These are phyloP conservation scores for Gymnodraco acuticeps DNA, from an alignment of 2,797 vertebrate genomes.

Conservation along the genomic window DNA sequence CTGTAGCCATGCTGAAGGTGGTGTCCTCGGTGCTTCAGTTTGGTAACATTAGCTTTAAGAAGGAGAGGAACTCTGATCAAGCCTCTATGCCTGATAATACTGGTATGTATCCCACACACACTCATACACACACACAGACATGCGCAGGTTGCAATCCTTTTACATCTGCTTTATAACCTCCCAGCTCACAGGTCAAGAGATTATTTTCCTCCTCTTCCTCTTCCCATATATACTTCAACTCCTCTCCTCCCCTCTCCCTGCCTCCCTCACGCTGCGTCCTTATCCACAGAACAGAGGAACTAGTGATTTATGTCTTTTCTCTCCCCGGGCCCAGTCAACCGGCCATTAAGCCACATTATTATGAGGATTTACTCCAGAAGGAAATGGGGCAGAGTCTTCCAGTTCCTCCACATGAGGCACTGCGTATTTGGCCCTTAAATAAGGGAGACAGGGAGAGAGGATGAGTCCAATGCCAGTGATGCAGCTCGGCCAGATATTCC, in stretches of 20 bases:
- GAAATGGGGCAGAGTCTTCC: constrained; percentile 53
- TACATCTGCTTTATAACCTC: constrained; percentile 43
- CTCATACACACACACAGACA: constrained; percentile 12
- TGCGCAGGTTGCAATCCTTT: neutral
- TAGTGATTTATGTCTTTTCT: constrained; percentile 52
- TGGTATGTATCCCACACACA: constrained; percentile 76
- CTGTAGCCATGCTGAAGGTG: constrained; percentile 95
- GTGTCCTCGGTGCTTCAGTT: constrained; percentile 97
- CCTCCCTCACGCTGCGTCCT: constrained; percentile 24
- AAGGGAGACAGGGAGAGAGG: constrained; percentile 22
- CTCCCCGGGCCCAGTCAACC: constrained; percentile 49
- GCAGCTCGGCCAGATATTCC: constrained; percentile 51
- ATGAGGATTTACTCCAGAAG: constrained; percentile 67
- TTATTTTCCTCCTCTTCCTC: constrained; percentile 43
- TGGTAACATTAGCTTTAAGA: constrained; percentile 98
- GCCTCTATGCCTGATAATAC: constrained; percentile 99
- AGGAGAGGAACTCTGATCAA: constrained; percentile 98
- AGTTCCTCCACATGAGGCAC: constrained; percentile 62
- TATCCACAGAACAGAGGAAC: constrained; percentile 36
- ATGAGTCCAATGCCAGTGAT: constrained; percentile 31
- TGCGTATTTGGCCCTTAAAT: constrained; percentile 50
- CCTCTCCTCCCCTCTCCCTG: constrained; percentile 29
- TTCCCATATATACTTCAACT: constrained; percentile 58
- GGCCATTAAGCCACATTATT: constrained; percentile 60
- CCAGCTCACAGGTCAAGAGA: constrained; percentile 42